These are phyloP conservation scores for Rhincodon typus DNA, from an alignment of 2,797 vertebrate genomes.

Conservation along the genomic window DNA sequence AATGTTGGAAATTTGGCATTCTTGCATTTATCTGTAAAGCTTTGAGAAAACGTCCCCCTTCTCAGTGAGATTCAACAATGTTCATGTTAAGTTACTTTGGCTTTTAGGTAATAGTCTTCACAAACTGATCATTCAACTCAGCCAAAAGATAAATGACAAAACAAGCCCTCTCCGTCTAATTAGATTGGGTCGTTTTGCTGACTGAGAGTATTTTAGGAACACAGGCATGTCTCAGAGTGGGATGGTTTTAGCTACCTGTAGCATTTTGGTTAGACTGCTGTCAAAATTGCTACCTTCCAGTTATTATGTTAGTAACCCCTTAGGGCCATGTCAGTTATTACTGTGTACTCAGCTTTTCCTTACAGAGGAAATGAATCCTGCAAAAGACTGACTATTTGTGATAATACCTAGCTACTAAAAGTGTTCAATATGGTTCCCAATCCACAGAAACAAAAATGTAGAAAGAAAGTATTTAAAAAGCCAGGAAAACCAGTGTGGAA, in stretches of 20 bases:
- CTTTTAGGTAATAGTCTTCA: neutral
- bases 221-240: neutral
- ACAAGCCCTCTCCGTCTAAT: neutral
- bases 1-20: neutral
- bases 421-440: neutral
- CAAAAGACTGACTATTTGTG: neutral
- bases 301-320: neutral
- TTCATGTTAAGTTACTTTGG: neutral
- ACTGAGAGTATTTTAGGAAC: neutral
- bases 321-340: neutral
- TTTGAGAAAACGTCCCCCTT: neutral
- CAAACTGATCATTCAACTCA: neutral
- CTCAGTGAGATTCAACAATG: neutral
- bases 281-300: neutral
- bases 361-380: neutral
- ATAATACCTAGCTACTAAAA: neutral
- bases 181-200: neutral
- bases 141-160: neutral
- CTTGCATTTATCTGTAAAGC: neutral
- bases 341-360: neutral
- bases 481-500: neutral
- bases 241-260: constrained; percentile 2
- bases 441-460: neutral
- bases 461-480: neutral
- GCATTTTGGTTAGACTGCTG: neutral